Base-by-base conservation (phyloP, 2,888 invertebrate species). In the Melipona beecheii region DNA sequence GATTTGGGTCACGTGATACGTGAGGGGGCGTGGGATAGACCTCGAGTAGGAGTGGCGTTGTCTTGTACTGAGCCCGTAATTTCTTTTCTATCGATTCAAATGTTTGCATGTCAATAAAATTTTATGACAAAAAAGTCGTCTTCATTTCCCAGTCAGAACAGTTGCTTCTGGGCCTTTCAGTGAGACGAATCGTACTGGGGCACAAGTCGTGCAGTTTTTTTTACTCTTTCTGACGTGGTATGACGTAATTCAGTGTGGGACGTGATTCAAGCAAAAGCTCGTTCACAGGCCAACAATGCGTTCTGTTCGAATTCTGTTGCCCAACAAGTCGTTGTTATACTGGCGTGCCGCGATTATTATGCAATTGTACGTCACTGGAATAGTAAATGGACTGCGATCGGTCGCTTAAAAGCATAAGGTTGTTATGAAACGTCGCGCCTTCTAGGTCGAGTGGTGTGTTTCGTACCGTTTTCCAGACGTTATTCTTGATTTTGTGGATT, bases 301-400 rank as follows among this genome's bases (percentile, higher is more conserved):
- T 60, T 80, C 81, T 81, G 77, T 60, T 75, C 58, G 79, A 77
- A 82, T 85, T 43, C 43, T 81, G 78, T 89, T 89, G 86, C 85
- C 79, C 87, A 89, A 89, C 69, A n/a, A 56, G 68, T 58, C 43
- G 73, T 77, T 60, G 78, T 72, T 65, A 73, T 76, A 77, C 80
- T 70, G 78, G 68, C 68, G 58, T 68, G 85, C 27, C 75, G 69
- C 79, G 79, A 86, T 87, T 83, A 88, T 90, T 90, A 85, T 87
- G 90, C 88, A 90, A 90, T 84, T 86, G 75, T 60, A 78, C 86
- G 86, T 54, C 75, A 70, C 75, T 88, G 83, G 88, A 90, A 88
- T 89, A 84, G 80, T n/a, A 90, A 89, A 83, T 75, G 68, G 72
- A 66, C 79, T 77, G 73, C 81, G 83, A 86, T 83, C 86, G 83